Percentiles rank a stretch among this genome's conserved stretches.
These are phyloP conservation scores for Coleophora flavipennella DNA, from an alignment of 2,888 invertebrate genomes.

Conservation along the genomic window DNA sequence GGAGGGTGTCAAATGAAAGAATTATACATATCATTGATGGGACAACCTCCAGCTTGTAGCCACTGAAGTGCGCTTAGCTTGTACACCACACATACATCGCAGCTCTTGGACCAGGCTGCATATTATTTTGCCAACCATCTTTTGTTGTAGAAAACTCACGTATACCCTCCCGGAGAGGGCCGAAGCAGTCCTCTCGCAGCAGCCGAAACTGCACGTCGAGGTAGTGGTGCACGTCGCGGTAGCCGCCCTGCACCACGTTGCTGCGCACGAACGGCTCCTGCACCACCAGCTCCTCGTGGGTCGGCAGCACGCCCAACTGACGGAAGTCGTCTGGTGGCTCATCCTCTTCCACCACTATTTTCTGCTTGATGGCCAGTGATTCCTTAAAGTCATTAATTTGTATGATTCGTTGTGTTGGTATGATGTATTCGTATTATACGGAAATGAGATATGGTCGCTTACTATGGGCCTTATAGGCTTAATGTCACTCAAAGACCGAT, in stretches of 20 bases:
- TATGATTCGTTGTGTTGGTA: neutral
- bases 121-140: too few species aligned
- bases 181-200: slow-evolving; percentile 84
- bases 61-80: too few species aligned
- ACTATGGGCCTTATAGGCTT: too few species aligned
- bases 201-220: slow-evolving; percentile 84
- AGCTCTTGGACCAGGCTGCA: too few species aligned
- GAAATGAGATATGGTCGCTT: too few species aligned
- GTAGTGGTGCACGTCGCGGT: slow-evolving; percentile 78
- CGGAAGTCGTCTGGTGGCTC: slow-evolving; percentile 50
- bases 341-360: neutral
- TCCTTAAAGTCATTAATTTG: neutral
- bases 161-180: slow-evolving; percentile 79
- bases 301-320: slow-evolving; percentile 38
- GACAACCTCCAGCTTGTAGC: too few species aligned
- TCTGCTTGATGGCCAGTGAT: neutral
- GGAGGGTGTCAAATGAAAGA: too few species aligned
- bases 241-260: slow-evolving; percentile 75
- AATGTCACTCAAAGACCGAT: too few species aligned
- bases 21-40: too few species aligned
- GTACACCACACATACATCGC: too few species aligned
- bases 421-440: too few species aligned
- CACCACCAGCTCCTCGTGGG: slow-evolving; percentile 34
- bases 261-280: slow-evolving; percentile 43
- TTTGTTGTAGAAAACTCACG: slow-evolving; percentile 37